Evolutionary conservation across 2,888 invertebrate genomes (phyloP), one percentile per base, ranked within the genome.

Genomic region (Hydriomena furcata): DNA sequence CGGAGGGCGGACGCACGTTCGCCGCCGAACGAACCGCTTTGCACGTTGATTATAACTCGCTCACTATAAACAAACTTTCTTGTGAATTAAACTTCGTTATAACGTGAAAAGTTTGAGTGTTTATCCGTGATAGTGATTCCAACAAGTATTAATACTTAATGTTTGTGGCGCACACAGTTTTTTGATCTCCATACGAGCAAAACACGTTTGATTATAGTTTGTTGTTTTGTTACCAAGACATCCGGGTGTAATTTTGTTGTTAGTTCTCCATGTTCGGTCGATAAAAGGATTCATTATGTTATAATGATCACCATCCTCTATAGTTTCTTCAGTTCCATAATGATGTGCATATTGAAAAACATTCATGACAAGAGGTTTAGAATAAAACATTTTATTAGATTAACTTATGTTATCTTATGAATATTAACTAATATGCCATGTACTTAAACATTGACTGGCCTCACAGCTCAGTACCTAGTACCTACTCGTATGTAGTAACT

Each of bases 181-280:
- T 78, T 75, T 67, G 66, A 79, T 72, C 73, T 76, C 73, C 75
- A 73, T 79, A 79, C 74, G 78, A 80, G 76, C 72, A 68, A 79
- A 84, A 84, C 85, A 84, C 75, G 82, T 83, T 84, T 81, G 78
- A 79, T 84, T 82, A 76, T 76, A 71, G 76, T 82, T 85, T 83
- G 83, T 86, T 86, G 82, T 87, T 86, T 82, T 84, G 84, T 84
- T 84, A 68, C 81, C 73, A 79, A 82, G 83, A 84, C 82, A 84
- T 84, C 84, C 83, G 84, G 80, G 81, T 83, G 63, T 77, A 66
- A 74, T 75, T 70, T 69, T 65, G 67, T 62, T 68, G 66, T 72
- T 68, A 60, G 57, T 65, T 66, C 57, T 48, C 55, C 59, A 58
- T 67, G 65, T 72, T 64, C 66, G 60, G 55, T 70, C 48, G 55